phyloP scores from a whole-genome alignment of 1,140 invertebrate species.

The Saccostrea glomerata region DNA sequence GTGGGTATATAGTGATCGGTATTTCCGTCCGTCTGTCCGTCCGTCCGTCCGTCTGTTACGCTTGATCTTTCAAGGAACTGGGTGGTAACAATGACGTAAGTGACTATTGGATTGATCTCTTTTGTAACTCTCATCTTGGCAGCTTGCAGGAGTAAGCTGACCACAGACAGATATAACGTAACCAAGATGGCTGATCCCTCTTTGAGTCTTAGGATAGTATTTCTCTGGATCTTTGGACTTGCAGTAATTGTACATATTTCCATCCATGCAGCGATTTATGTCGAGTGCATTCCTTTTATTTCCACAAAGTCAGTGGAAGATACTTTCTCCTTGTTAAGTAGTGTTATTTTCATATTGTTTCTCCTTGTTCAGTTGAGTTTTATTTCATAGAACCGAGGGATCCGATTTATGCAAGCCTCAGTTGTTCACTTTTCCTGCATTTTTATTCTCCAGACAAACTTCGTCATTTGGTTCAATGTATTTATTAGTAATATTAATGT shows the following conservation, averaged over 20 bases:
- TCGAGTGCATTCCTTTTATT: not conserved
- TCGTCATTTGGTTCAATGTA: not conserved
- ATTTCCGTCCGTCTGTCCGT: too few relatives aligned
- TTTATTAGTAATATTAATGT: not conserved
- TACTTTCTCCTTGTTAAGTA: not conserved
- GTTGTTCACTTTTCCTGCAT: not conserved
- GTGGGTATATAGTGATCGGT: too few relatives aligned
- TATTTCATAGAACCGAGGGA: not conserved
- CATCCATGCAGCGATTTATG: not conserved
- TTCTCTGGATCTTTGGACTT: conserved; percentile 11
- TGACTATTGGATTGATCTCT: not conserved
- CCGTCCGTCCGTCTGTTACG: too few relatives aligned
- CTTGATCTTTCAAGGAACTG: too few relatives aligned
- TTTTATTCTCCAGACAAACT: not conserved
- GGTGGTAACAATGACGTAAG: not conserved
- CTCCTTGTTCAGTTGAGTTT: not conserved
- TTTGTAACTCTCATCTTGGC: not conserved
- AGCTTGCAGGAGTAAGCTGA: not conserved
- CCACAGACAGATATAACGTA: not conserved
- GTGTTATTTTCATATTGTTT: not conserved
- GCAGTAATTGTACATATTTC: not conserved
- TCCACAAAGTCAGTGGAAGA: not conserved
- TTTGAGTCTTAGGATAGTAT: not conserved
- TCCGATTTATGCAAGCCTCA: not conserved
- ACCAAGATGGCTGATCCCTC: not conserved